Conservation (phyloP, 2,888 invertebrate genomes). For the Acanthococcus lagerstroemiae region DNA sequence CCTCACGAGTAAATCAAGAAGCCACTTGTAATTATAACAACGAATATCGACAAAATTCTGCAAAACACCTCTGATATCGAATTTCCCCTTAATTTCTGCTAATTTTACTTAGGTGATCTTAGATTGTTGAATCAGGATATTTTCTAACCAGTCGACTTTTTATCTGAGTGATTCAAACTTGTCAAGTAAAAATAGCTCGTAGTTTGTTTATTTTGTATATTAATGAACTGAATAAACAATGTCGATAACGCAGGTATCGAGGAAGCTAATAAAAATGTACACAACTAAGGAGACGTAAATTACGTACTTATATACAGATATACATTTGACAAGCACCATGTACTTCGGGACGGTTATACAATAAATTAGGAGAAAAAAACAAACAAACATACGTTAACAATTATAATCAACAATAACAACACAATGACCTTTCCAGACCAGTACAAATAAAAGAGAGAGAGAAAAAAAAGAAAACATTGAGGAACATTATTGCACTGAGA, state of each 20-base stretch:
- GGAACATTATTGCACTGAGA: slow-evolving; percentile 24
- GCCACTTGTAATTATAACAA: no score
- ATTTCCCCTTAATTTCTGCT: no score
- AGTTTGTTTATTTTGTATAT: slow-evolving; percentile 7
- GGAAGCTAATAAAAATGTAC: slow-evolving; percentile 6
- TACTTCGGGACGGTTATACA: slow-evolving; percentile 24
- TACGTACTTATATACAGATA: slow-evolving; percentile 11
- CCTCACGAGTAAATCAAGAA: no score
- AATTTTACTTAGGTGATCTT: no score
- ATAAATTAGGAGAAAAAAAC: slow-evolving; percentile 1
- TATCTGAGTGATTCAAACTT: no score
- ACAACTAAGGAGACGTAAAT: background rate
- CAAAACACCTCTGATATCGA: no score
- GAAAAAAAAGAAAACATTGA: slow-evolving; percentile 9
- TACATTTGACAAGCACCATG: slow-evolving; percentile 17
- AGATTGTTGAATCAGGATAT: no score
- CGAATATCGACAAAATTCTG: no score
- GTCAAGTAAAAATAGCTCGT: no score
- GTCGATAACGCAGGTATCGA: slow-evolving; percentile 3
- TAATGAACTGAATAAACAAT: slow-evolving; percentile 12
- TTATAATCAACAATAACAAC: slow-evolving; percentile 16
- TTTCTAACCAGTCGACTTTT: no score
- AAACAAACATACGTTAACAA: slow-evolving; percentile 5
- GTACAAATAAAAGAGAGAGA: background rate
- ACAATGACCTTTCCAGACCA: slow-evolving; percentile 3